Conservation (phyloP, 2,797 vertebrate species). For the Sarcoramphus papa region DNA sequence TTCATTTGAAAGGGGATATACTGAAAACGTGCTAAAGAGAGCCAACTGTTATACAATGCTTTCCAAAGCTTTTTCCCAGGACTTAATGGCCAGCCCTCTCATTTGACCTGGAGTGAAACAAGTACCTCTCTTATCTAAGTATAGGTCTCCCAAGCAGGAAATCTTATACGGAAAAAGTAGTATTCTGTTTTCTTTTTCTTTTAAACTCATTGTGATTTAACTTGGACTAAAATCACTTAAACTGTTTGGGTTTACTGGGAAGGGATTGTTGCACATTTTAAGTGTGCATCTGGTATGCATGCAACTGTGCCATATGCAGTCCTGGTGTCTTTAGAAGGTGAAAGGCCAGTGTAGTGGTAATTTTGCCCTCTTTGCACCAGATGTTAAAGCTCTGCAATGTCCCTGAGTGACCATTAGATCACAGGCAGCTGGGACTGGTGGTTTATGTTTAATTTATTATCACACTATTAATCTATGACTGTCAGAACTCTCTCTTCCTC, state of each 20-base stretch:
- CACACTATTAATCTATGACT: conserved; percentile 40
- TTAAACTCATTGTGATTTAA: background rate
- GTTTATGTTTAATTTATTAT: conserved; percentile 67
- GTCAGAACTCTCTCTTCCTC: conserved; percentile 24
- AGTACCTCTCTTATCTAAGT: background rate
- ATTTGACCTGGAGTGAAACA: background rate
- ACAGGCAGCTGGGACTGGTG: conserved; percentile 25
- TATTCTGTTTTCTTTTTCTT: background rate
- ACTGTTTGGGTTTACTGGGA: background rate
- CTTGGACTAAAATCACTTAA: background rate
- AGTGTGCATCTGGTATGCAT: background rate
- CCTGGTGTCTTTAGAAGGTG: conserved; percentile 38
- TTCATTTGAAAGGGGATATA: conserved; percentile 60
- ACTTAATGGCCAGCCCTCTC: background rate
- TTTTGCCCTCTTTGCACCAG: conserved; percentile 62
- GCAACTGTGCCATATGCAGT: conserved; percentile 17
- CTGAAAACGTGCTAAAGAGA: conserved; percentile 6
- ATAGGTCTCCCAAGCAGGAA: background rate
- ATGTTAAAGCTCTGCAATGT: conserved; percentile 54
- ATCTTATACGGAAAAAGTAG: background rate
- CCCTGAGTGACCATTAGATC: conserved; percentile 61
- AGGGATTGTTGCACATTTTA: background rate
- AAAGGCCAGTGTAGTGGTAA: conserved; percentile 60
- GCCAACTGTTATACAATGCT: conserved; percentile 7
- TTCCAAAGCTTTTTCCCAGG: conserved; percentile 11